Percentiles rank a stretch among this genome's conserved stretches.
Conservation (phyloP, 1,140 invertebrate genomes). For the Drosophila ficusphila region DNA sequence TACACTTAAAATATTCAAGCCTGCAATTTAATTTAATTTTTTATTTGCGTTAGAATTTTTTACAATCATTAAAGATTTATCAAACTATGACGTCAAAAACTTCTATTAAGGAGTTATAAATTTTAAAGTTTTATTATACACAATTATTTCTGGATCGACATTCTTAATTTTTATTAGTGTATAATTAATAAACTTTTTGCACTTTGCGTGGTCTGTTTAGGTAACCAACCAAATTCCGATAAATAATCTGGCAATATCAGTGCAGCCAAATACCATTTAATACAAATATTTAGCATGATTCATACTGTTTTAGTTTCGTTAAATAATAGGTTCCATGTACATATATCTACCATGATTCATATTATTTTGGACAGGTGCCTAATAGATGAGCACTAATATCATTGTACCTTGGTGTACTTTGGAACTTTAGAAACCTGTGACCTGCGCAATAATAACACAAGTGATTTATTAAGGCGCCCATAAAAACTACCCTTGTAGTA, state of each 20-base stretch:
- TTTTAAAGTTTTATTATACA: neutral
- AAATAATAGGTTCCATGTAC: neutral
- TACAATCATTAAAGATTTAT: too few relatives aligned
- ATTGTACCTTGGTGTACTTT: neutral
- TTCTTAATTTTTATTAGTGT: neutral
- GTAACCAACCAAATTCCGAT: slow-evolving; percentile 5
- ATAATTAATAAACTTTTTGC: slow-evolving; percentile 1
- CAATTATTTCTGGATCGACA: too few relatives aligned
- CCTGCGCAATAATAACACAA: neutral
- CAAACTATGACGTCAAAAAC: too few relatives aligned
- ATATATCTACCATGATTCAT: slow-evolving; percentile 49
- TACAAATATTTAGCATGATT: slow-evolving; percentile 28
- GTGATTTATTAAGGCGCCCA: neutral
- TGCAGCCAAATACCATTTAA: slow-evolving; percentile 15
- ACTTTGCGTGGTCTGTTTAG: slow-evolving; percentile 3
- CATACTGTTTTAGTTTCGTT: slow-evolving; percentile 2
- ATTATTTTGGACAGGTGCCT: slow-evolving; percentile 17
- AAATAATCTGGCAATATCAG: slow-evolving; percentile 31
- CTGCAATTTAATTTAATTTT: too few relatives aligned
- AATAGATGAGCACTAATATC: slow-evolving; percentile 17
- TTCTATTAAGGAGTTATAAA: too few relatives aligned
- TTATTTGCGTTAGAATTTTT: neutral
- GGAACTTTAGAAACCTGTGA: slow-evolving; percentile 7
- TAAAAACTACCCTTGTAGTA: neutral
- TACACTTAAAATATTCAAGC: neutral